Evolutionary conservation across 2,113 vertebrate species (phyloP).

Genomic region (Irena cyanogastra): DNA sequence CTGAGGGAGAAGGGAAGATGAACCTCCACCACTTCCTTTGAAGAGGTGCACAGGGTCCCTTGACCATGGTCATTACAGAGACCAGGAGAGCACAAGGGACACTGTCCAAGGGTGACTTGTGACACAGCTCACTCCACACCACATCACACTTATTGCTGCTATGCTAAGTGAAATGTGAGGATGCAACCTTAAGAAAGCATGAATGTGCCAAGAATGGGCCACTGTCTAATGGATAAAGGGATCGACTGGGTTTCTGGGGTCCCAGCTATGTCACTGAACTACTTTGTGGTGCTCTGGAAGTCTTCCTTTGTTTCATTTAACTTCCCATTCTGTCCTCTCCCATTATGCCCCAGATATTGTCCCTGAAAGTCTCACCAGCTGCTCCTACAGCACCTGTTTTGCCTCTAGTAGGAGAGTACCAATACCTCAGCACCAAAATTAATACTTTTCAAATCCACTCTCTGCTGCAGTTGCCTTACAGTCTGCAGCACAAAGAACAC

Average conservation of each 20-base stretch:
- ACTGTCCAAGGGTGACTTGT: accelerated
- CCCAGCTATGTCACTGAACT: neutral
- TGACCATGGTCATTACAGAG: neutral
- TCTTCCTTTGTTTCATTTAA: neutral
- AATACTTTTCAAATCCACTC: neutral
- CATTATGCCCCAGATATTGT: neutral
- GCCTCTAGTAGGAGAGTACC: neutral
- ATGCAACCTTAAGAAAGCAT: neutral
- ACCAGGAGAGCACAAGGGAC: neutral
- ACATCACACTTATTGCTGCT: neutral
- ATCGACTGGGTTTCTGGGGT: neutral
- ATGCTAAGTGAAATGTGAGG: neutral
- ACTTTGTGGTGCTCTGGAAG: neutral
- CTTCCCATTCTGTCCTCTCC: neutral
- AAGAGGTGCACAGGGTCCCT: neutral
- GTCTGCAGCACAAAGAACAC: neutral
- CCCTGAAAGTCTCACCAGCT: neutral
- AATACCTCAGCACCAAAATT: neutral
- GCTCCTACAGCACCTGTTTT: neutral
- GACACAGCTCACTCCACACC: neutral
- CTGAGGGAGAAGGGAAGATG: neutral
- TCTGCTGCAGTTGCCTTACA: neutral
- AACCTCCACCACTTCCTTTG: neutral
- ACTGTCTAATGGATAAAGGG: neutral
- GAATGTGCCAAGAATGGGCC: neutral